phyloP scores from a whole-genome alignment of 2,888 invertebrate species.

The Furcula furcula region DNA sequence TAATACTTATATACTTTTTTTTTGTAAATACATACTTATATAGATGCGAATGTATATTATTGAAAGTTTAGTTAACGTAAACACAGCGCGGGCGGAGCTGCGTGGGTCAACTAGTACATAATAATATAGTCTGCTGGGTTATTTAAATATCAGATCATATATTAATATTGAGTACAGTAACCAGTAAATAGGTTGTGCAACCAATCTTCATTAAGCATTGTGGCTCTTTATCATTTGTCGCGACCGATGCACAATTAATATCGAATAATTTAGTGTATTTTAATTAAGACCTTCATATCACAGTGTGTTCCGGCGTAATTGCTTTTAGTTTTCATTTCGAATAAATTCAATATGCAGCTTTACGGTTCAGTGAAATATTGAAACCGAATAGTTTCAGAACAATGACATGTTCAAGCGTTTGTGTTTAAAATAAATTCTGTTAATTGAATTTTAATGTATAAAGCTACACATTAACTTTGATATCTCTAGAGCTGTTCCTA shows the following conservation, averaged over 20 bases:
- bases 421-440: conserved; percentile 28
- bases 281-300: conserved; percentile 43
- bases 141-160: too few relatives aligned
- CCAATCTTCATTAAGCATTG: conserved; percentile 9
- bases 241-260: conserved; percentile 7
- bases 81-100: too few relatives aligned
- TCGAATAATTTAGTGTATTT: conserved; percentile 32
- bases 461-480: too few relatives aligned
- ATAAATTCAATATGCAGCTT: conserved; percentile 37
- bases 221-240: conserved; percentile 9
- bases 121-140: too few relatives aligned
- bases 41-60: too few relatives aligned
- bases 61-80: too few relatives aligned
- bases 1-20: too few relatives aligned
- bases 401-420: conserved; percentile 24
- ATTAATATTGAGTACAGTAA: not conserved
- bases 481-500: too few relatives aligned
- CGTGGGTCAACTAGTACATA: too few relatives aligned
- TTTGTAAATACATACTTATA: too few relatives aligned
- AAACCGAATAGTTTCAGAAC: conserved; percentile 23
- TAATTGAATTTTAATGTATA: conserved; percentile 4
- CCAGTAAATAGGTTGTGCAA: conserved; percentile 1
- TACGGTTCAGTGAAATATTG: conserved; percentile 35
- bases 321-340: conserved; percentile 30
- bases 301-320: conserved; percentile 39